A percentile compares a stretch with the other conserved stretches of the same genome.
phyloP scores from a whole-genome alignment of 1,140 invertebrate species.

The Saccostrea echinata region DNA sequence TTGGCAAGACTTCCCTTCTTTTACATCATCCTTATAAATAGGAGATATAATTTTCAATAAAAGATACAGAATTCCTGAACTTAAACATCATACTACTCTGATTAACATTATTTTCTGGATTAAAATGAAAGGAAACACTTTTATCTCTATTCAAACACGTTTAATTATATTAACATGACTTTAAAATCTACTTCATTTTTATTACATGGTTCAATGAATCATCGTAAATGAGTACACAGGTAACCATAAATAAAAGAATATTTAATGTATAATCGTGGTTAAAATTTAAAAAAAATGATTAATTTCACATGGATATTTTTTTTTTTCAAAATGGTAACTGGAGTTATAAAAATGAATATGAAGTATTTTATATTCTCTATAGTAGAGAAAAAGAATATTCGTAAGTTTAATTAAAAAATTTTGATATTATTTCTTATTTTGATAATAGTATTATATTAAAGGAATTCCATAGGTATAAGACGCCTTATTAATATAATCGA shows the following conservation, averaged over 20 bases:
- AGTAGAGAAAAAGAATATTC: neutral
- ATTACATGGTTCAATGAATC: neutral
- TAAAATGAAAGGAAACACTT: neutral
- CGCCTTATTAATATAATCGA: neutral
- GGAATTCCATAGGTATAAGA: neutral
- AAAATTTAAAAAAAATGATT: too few relatives aligned
- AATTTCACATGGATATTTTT: neutral
- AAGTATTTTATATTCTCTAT: neutral
- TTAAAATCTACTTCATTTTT: constrained; percentile 16
- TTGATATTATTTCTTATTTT: neutral
- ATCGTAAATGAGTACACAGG: neutral
- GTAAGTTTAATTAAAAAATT: neutral
- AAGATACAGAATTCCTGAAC: neutral
- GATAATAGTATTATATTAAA: neutral
- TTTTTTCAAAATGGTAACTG: neutral
- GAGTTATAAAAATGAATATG: neutral
- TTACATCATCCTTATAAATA: constrained; percentile 22
- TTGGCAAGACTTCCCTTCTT: constrained; percentile 2
- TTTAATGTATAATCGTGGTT: neutral
- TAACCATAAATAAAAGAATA: neutral
- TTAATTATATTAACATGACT: neutral
- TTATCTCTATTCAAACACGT: neutral
- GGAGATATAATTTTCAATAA: neutral
- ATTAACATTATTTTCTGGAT: neutral
- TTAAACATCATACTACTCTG: neutral